phyloP scores from a whole-genome alignment of 2,113 vertebrate species.

The Carassius auratus region DNA sequence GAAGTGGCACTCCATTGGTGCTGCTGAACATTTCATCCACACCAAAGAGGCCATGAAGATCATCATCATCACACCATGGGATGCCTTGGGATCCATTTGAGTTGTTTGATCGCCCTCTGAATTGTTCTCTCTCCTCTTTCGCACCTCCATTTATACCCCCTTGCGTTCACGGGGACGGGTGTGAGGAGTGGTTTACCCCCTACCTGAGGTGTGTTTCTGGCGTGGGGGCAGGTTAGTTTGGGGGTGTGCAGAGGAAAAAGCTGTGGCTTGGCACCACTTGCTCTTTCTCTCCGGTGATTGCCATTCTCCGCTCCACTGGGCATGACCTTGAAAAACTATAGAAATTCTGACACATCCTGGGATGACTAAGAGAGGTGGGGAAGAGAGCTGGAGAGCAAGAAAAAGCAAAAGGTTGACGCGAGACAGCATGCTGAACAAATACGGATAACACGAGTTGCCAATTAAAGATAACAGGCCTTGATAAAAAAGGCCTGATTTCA shows the following conservation, averaged over 20 bases:
- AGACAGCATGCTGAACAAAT: slow-evolving; percentile 3
- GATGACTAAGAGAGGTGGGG: slow-evolving; percentile 73
- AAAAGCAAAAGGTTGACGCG: slow-evolving; percentile 21
- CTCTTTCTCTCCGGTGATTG: slow-evolving; percentile 68
- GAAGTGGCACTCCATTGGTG: slow-evolving; percentile 87
- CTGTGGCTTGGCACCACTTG: slow-evolving; percentile 68
- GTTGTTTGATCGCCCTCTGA: slow-evolving; percentile 63
- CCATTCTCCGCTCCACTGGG: slow-evolving; percentile 70
- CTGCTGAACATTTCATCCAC: slow-evolving; percentile 72
- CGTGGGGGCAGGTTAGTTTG: slow-evolving; percentile 58
- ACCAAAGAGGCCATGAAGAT: slow-evolving; percentile 65
- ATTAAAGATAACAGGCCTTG: neutral
- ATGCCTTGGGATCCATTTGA: slow-evolving; percentile 74
- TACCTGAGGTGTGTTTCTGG: slow-evolving; percentile 58
- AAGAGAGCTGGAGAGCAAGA: slow-evolving; percentile 43
- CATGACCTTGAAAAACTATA: slow-evolving; percentile 75
- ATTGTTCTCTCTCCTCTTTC: slow-evolving; percentile 42
- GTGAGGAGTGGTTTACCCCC: slow-evolving; percentile 64
- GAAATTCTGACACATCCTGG: slow-evolving; percentile 78
- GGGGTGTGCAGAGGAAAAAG: slow-evolving; percentile 49
- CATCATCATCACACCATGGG: slow-evolving; percentile 60
- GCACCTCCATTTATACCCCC: slow-evolving; percentile 73
- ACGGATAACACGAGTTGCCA: neutral
- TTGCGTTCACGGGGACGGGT: slow-evolving; percentile 53
- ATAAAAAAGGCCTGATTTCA: neutral